phyloP scores from a whole-genome alignment of 2,888 invertebrate species.

The Harmothoe impar region DNA sequence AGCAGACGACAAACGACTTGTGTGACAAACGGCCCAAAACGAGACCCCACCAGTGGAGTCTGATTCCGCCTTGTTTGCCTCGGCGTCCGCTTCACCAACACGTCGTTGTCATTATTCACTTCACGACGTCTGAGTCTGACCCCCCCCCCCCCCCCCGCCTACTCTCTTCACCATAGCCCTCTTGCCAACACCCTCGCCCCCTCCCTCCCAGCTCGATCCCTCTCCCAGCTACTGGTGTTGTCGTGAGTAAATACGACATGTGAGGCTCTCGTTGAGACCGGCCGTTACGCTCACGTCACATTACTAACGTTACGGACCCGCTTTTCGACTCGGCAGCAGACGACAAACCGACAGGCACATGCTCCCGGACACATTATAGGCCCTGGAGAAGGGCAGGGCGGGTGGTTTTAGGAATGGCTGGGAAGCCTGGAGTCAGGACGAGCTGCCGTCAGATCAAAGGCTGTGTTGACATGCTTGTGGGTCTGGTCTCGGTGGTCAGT shows the following conservation, averaged over 20 bases:
- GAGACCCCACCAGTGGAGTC: not conserved
- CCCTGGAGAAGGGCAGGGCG: not conserved
- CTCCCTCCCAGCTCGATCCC: not conserved
- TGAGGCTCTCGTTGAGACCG: not conserved
- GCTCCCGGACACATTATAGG: not conserved
- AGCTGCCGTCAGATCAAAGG: constrained; percentile 18
- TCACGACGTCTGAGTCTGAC: not conserved
- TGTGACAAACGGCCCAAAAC: constrained; percentile 11
- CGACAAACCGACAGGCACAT: not conserved
- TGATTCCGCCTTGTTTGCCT: constrained; percentile 22
- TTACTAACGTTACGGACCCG: constrained; percentile 20
- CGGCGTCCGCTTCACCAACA: not conserved
- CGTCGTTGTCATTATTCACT: constrained; percentile 5
- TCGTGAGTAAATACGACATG: constrained; percentile 25
- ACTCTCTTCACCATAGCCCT: not conserved
- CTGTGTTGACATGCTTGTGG: constrained; percentile 31
- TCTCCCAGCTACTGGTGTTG: not conserved
- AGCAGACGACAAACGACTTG: constrained; percentile 1
- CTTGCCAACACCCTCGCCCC: not conserved
- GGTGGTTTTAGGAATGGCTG: not conserved
- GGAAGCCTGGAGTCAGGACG: not conserved
- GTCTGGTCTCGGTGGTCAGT: not conserved
- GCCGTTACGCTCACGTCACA: constrained; percentile 29
- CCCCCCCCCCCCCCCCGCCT: not conserved
- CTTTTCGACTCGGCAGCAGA: not conserved